Evolutionary conservation across 2,797 vertebrate genomes (phyloP).

Genomic region (Danio aesculapii): DNA sequence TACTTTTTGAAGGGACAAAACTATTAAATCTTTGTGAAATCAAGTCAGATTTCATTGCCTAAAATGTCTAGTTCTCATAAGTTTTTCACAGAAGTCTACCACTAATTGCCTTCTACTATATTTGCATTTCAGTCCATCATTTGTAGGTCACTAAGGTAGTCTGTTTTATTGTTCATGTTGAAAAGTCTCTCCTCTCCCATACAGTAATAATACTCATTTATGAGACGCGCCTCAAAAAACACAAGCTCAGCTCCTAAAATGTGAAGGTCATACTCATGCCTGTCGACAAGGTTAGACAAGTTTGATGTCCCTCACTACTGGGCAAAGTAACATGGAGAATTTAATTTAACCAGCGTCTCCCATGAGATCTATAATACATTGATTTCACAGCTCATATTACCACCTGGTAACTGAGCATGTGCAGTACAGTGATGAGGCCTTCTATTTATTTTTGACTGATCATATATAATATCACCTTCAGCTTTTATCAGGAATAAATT

Average conservation of each 20-base stretch:
- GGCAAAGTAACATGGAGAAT: background rate
- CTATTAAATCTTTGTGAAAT: no score
- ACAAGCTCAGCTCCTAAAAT: slow-evolving; percentile 59
- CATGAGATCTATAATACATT: slow-evolving; percentile 3
- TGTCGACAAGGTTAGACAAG: slow-evolving; percentile 34
- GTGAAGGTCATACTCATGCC: slow-evolving; percentile 42
- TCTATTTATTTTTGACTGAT: background rate
- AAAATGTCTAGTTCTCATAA: background rate
- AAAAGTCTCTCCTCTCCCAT: slow-evolving; percentile 40
- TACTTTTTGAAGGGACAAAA: no score
- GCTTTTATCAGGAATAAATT: background rate
- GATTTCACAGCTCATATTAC: slow-evolving; percentile 15
- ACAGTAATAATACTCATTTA: slow-evolving; percentile 28
- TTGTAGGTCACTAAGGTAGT: slow-evolving; percentile 18
- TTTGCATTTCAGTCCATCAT: background rate
- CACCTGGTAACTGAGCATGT: slow-evolving; percentile 7
- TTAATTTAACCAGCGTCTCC: background rate
- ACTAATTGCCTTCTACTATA: slow-evolving; percentile 28
- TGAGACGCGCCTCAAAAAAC: slow-evolving; percentile 44
- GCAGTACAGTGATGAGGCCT: background rate
- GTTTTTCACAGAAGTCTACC: slow-evolving; percentile 23
- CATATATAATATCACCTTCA: background rate
- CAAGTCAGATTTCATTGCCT: no score
- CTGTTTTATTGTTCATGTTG: slow-evolving; percentile 53
- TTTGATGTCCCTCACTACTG: background rate